Evolutionary conservation across 2,113 vertebrate genomes (phyloP), one percentile per base, ranked within the genome.

Genomic region (Climacteris rufus): DNA sequence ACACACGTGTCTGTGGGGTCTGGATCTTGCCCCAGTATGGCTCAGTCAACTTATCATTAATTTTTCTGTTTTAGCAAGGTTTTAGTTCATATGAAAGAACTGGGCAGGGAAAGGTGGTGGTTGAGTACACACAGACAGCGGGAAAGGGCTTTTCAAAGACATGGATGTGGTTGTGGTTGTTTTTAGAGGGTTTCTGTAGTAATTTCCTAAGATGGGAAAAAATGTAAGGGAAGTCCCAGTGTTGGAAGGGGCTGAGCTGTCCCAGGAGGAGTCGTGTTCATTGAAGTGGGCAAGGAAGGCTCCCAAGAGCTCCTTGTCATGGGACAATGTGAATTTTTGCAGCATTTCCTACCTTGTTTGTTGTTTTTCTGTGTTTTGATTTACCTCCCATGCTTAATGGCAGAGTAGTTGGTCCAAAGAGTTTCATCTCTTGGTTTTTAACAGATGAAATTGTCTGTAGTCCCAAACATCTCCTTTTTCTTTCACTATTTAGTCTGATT

Each of bases 41-140:
- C 56, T 87, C 0, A 0, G 57, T 28, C 52, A 53, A 19, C 7
- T 47, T 56, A 39, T 0, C 8, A 3, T 33, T 23, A 23, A 33
- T 54, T 72, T 54, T 54, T 56, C 11, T 52, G 44, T 85, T 80
- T 42, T 50, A 75, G 4, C 23, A 59, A 44, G 27, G 33, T 70
- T 75, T 52, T 37, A 35, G 10, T 35, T 81, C 6, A 1, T 30
- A 28, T 56, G 82, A 21, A 68, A 10, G 81, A 45, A 11, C 18
- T 27, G 53, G 31, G 10, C 28, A 8, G 45, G 57, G n/a, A 9
- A 56, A 49, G 33, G 81, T 39, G 25, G 28, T 57, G 63, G 53
- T 81, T 37, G 15, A 60, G 40, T 21, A 21, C 28, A 18, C 24
- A 2, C 22, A 40, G 74, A 35, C 15, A 7, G n/a, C 6, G 18